Conservation (phyloP, 2,888 invertebrate genomes). For the Acronicta aceris region DNA sequence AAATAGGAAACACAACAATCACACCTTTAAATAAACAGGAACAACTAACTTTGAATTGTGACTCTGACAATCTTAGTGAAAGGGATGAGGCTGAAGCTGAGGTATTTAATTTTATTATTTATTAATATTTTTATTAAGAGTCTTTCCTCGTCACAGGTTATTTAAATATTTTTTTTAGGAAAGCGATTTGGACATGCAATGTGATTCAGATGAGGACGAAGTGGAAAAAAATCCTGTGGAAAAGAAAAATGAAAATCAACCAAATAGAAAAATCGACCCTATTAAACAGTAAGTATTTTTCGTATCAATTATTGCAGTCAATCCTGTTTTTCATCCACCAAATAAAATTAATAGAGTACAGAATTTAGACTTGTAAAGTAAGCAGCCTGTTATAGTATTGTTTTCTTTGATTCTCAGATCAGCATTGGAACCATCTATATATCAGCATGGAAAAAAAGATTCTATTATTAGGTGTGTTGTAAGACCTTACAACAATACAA, state of each 20-base stretch:
- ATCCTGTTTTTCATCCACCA: neutral
- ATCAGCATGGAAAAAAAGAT: constrained; percentile 47
- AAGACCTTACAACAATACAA: constrained; percentile 16
- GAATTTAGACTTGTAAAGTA: neutral
- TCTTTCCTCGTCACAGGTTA: neutral
- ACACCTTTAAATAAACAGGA: constrained; percentile 85
- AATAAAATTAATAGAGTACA: neutral
- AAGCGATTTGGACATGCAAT: constrained; percentile 88
- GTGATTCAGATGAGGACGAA: constrained; percentile 86
- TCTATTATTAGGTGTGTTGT: constrained; percentile 48
- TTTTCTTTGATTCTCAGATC: constrained; percentile 35
- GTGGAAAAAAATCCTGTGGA: constrained; percentile 73
- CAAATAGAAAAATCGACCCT: constrained; percentile 81
- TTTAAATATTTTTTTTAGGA: constrained; percentile 70
- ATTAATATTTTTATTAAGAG: neutral
- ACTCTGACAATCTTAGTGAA: constrained; percentile 92
- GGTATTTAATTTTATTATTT: constrained; percentile 62
- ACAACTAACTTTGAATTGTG: constrained; percentile 90
- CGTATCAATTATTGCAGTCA: neutral
- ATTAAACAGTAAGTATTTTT: constrained; percentile 90
- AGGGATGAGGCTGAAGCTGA: constrained; percentile 95
- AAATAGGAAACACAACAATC: constrained; percentile 92
- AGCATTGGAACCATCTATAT: constrained; percentile 28
- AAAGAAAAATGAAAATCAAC: constrained; percentile 75
- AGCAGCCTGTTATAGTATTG: constrained; percentile 13